A percentile compares a stretch with the other conserved stretches of the same genome.
These are phyloP conservation scores for Pterocles gutturalis DNA, from an alignment of 2,113 vertebrate species.

Conservation along the genomic window DNA sequence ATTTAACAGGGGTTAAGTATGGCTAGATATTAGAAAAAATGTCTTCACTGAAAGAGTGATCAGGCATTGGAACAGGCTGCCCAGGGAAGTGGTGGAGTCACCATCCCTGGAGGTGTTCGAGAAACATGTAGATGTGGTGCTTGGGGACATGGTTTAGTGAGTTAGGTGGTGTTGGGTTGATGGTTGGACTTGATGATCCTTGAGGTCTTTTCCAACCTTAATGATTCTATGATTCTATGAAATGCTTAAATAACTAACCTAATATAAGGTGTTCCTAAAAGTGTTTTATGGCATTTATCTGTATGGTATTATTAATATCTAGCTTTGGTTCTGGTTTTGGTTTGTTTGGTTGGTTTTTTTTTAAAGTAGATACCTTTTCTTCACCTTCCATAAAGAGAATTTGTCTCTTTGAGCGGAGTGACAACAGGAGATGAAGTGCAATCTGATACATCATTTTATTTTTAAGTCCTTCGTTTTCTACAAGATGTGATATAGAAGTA, in stretches of 20 bases:
- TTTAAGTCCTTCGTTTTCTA: not conserved
- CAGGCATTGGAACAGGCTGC: no score
- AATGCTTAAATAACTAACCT: not conserved
- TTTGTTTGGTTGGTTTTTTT: not conserved
- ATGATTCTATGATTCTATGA: no score
- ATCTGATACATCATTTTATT: not conserved
- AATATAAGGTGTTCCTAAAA: not conserved
- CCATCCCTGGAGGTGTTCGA: no score
- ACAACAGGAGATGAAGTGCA: not conserved
- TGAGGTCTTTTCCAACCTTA: no score
- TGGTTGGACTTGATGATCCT: no score
- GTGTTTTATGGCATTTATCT: not conserved
- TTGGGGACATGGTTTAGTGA: no score
- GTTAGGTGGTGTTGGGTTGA: no score
- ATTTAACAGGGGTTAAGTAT: not conserved
- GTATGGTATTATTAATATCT: no score
- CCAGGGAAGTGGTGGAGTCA: no score
- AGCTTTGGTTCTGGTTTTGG: not conserved
- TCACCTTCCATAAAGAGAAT: not conserved
- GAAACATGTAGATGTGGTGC: no score
- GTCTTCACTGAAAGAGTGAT: no score
- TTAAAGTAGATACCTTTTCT: not conserved
- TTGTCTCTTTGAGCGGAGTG: not conserved
- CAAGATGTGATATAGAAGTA: not conserved
- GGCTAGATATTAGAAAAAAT: no score